These are phyloP conservation scores for Lycia hirtaria DNA, from an alignment of 2,888 invertebrate genomes.

Conservation along the genomic window DNA sequence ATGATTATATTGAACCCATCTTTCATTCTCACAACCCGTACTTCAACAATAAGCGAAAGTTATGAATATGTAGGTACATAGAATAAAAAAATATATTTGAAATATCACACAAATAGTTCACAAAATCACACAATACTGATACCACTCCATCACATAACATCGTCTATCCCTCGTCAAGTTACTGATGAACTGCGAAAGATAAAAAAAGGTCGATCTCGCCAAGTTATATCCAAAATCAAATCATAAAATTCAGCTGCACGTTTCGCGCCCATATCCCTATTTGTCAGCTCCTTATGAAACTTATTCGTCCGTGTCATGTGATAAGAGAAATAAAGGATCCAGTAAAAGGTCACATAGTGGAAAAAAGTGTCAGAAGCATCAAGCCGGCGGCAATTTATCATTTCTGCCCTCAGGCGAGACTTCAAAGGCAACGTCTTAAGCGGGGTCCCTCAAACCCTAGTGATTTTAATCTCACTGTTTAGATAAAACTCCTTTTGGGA, in stretches of 20 bases:
- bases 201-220: slow-evolving; percentile 22
- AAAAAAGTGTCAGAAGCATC: slow-evolving; percentile 69
- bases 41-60: no score
- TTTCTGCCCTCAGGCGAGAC: slow-evolving; percentile 60
- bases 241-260: slow-evolving; percentile 32
- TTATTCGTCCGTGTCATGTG: slow-evolving; percentile 65
- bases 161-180: slow-evolving; percentile 8
- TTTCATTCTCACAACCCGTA: no score
- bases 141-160: not conserved
- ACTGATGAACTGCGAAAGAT: slow-evolving; percentile 17
- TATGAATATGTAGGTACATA: no score
- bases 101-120: not conserved
- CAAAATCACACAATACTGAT: not conserved
- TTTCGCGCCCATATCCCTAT: slow-evolving; percentile 50
- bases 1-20: no score
- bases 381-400: slow-evolving; percentile 72
- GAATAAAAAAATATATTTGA: not conserved
- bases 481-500: slow-evolving; percentile 59
- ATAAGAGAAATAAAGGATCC: slow-evolving; percentile 69
- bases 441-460: slow-evolving; percentile 63
- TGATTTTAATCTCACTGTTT: slow-evolving; percentile 75
- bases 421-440: slow-evolving; percentile 64
- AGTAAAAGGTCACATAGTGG: slow-evolving; percentile 61
- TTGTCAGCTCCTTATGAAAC: slow-evolving; percentile 64
- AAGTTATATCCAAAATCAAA: slow-evolving; percentile 28